Evolutionary conservation across 2,797 vertebrate species (phyloP), one percentile per base, ranked within the genome.

Genomic region (Lithobates sylvaticus): DNA sequence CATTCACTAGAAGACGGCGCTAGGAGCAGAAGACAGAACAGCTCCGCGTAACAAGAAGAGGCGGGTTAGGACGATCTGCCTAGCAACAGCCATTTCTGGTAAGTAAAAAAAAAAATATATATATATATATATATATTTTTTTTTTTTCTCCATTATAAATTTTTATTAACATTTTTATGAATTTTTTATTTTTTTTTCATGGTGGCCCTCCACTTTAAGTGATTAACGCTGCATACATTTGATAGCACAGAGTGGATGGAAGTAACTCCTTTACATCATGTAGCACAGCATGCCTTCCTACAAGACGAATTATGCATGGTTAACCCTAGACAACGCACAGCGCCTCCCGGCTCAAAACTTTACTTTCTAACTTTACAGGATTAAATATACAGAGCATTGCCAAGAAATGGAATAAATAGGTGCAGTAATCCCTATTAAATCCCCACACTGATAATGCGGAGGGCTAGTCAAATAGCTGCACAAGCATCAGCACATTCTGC

Each of bases 351-450:
- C 21, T n/a, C 5, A 36, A 58, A 71, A 36, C 21, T 50, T 72
- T 36, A 42, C 34, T 47, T 44, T 29, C 44, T 1, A 65, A 42
- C 71, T 50, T 75, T 12, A 5, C 32, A 58, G 71, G 81, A 83
- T 83, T 83, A 83, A 83, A 75, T 67, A 13, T 10, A 26, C 64
- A 27, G 64, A 67, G 65, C n/a, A 26, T 29, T 67, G 72, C 10
- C 72, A 83, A 50, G 18, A 75, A 68, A 65, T 34, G 47, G n/a
- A 83, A 64, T 58, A 9, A 29, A 29, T 29, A 29, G 29, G 29
- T 29, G 29, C 29, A 29, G 29, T 29, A 29, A 29, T 29, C 29
- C 29, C 29, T 29, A 29, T 81, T 73, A 81, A 10, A 81, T 67
- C 75, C 47, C 36, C 71, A 50, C 34, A 50, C 12, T 34, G 79